Base-by-base conservation (phyloP, 2,113 vertebrate genomes). In the Apodemus sylvaticus region DNA sequence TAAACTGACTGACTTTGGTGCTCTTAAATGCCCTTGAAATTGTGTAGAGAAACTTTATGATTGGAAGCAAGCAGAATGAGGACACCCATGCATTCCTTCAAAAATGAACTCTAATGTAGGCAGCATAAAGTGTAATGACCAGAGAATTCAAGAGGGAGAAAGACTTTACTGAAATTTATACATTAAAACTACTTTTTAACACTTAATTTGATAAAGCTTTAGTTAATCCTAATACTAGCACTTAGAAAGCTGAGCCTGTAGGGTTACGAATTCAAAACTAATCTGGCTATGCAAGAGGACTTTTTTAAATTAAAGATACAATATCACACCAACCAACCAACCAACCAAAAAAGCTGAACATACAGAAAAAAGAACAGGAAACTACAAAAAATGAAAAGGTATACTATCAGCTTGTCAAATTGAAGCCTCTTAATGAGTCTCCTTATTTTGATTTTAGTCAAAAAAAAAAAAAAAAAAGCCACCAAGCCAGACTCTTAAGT, bases 81-180 rank as follows among this genome's bases (percentile, higher is more conserved):
- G 42, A 55, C 51, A 64, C 5, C 81, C n/a, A 66, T 26, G 48
- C 2, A 14, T 89, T 94, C 87, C 64, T 73, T 74, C 2, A 53
- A 94, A 96, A 90, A 74, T 39, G 29, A 81, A 95, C 29, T 85
- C 29, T 86, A 42, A 86, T 13, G 79, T 81, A 64, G 24, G 48
- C 94, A 94, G 81, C 20, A 90, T 88, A 66, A 96, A 90, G 90
- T 76, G 76, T 16, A 95, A 89, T 45, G 22, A 92, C 10, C 42
- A 94, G 10, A 48, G 66, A 92, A 93, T 79, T 79, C 7, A 96
- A 96, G 48, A 82, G 45, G 29, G 81, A 82, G 60, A 55, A 74
- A n/a, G 36, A 20, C 90, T 82, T 58, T 70, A 87, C 70, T 20
- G 79, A 83, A 95, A 91, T 70, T 22, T 77, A 22, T n/a, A 95